Percentiles rank a stretch among this genome's conserved stretches.
These are phyloP conservation scores for Siphlonurus alternatus DNA, from an alignment of 2,888 invertebrate genomes.

Conservation along the genomic window DNA sequence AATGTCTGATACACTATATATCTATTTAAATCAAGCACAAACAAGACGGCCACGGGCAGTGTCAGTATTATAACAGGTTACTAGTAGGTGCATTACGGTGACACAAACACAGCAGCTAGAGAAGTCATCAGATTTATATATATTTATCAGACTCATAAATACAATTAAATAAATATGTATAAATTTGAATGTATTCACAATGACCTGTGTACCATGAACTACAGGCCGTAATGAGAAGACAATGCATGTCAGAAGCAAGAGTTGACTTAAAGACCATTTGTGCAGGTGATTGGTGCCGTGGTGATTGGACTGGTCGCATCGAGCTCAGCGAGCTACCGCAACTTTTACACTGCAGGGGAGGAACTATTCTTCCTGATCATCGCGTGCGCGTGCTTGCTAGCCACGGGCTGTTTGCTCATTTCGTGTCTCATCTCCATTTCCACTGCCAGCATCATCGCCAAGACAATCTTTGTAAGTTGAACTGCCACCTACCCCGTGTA, in stretches of 20 bases:
- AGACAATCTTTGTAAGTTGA: conserved; percentile 57
- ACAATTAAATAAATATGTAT: background rate
- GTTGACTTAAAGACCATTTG: no score
- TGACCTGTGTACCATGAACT: no score
- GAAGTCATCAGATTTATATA: no score
- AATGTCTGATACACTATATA: no score
- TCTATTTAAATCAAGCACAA: no score
- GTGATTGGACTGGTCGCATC: conserved; percentile 53
- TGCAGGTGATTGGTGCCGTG: conserved; percentile 57
- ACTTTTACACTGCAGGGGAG: conserved; percentile 26
- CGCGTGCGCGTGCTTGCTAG: conserved; percentile 58
- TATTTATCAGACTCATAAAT: background rate
- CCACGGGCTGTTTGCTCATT: conserved; percentile 54
- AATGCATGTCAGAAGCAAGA: no score
- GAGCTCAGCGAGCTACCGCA: conserved; percentile 28
- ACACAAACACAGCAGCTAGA: no score
- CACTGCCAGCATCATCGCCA: conserved; percentile 66
- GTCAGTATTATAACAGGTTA: no score
- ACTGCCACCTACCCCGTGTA: no score
- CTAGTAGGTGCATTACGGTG: no score
- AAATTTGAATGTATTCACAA: conserved; percentile 13
- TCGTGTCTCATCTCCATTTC: conserved; percentile 63
- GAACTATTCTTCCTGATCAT: conserved; percentile 58
- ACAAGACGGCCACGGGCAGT: no score
- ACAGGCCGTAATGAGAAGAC: no score